Percentiles rank a stretch among this genome's conserved stretches.
Evolutionary conservation across 2,888 invertebrate genomes (phyloP).

Genomic region (Ischnura elegans): DNA sequence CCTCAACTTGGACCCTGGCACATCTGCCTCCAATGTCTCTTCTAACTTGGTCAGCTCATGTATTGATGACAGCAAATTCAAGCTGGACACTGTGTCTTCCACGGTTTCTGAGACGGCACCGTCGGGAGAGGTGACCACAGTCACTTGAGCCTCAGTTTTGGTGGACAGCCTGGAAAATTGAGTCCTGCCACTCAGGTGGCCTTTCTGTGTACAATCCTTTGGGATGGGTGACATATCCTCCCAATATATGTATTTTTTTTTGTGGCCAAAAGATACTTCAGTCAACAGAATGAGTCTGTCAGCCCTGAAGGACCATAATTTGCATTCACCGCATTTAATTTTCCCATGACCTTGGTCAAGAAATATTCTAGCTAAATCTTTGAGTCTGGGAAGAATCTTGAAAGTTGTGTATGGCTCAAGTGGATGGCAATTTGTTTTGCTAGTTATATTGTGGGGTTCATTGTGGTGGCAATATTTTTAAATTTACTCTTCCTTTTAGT

Average conservation of each 20-base stretch:
- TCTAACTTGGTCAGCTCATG: background rate
- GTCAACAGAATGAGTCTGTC: background rate
- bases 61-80: background rate
- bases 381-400: background rate
- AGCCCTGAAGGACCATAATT: background rate
- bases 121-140: background rate
- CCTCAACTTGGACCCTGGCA: background rate
- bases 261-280: background rate
- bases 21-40: background rate
- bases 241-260: background rate
- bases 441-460: background rate
- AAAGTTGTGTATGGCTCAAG: background rate
- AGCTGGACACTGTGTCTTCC: background rate
- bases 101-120: background rate
- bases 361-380: background rate
- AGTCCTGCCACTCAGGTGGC: background rate
- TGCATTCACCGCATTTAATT: background rate
- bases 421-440: background rate
- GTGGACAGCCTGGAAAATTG: background rate
- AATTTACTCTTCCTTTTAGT: too few species aligned
- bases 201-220: background rate
- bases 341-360: background rate
- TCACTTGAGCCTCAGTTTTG: background rate
- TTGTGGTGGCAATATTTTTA: too few species aligned
- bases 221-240: background rate